phyloP scores from a whole-genome alignment of 2,797 vertebrate species.

The Gymnocypris eckloni region DNA sequence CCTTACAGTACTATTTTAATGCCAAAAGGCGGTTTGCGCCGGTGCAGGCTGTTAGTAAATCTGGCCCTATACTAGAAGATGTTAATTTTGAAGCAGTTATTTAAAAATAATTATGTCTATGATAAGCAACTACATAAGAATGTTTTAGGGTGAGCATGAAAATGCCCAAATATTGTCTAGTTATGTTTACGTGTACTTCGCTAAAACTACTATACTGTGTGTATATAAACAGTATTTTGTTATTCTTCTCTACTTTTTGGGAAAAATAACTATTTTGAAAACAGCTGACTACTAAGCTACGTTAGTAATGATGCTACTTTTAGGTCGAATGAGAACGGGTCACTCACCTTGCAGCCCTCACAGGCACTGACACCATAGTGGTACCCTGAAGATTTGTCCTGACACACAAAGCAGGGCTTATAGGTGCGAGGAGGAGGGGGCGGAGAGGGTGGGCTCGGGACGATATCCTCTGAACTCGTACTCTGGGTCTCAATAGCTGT shows the following conservation, averaged over 20 bases:
- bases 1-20: too few species aligned
- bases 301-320: neutral
- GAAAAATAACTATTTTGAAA: neutral
- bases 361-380: conserved; percentile 91
- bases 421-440: conserved; percentile 86
- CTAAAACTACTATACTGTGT: neutral
- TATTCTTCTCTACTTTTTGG: neutral
- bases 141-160: neutral
- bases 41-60: too few species aligned
- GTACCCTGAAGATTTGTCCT: conserved; percentile 89
- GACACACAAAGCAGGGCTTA: conserved; percentile 90
- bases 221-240: too few species aligned
- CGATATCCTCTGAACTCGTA: conserved; percentile 88
- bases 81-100: too few species aligned
- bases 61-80: too few species aligned
- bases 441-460: conserved; percentile 81
- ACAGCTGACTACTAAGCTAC: neutral
- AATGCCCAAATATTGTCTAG: too few species aligned
- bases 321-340: neutral
- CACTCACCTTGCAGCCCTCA: conserved; percentile 75
- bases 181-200: neutral
- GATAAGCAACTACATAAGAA: neutral
- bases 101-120: neutral
- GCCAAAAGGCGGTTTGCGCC: too few species aligned
- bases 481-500: conserved; percentile 83